These are phyloP conservation scores for Cotesia chilonis DNA, from an alignment of 1,140 invertebrate species.

Conservation along the genomic window DNA sequence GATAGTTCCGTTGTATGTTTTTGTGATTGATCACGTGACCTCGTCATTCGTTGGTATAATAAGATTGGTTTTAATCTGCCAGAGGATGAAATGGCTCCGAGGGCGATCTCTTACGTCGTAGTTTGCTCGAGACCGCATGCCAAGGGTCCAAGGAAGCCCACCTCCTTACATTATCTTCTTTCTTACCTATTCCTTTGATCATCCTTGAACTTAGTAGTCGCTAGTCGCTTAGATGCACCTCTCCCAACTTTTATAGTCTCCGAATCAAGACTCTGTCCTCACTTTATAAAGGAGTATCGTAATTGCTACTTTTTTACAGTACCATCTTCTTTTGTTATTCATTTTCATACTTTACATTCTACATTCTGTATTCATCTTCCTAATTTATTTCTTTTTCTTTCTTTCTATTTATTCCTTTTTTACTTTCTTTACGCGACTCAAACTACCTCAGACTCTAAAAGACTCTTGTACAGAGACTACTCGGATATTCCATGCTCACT, in stretches of 20 bases:
- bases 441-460: neutral
- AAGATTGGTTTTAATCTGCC: slow-evolving; percentile 63
- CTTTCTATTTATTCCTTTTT: neutral
- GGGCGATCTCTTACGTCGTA: slow-evolving; percentile 18
- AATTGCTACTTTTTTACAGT: slow-evolving; percentile 20
- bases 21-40: slow-evolving; percentile 66
- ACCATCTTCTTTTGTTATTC: slow-evolving; percentile 10
- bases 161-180: slow-evolving; percentile 13
- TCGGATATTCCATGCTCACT: neutral
- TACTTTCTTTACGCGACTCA: neutral
- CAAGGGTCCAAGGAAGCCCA: slow-evolving; percentile 18
- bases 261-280: neutral
- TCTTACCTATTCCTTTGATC: slow-evolving; percentile 33
- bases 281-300: slow-evolving; percentile 24
- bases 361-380: neutral
- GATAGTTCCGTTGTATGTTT: slow-evolving; percentile 63
- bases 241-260: slow-evolving; percentile 11
- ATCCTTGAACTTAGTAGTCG: slow-evolving; percentile 29
- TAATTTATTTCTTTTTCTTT: slow-evolving; percentile 8
- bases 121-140: slow-evolving; percentile 27
- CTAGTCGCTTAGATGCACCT: too few relatives aligned
- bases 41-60: slow-evolving; percentile 61
- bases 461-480: neutral
- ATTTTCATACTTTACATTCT: neutral
- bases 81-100: slow-evolving; percentile 32